Conservation (phyloP, 2,113 vertebrate species). For the Sphyrna mokarran region DNA sequence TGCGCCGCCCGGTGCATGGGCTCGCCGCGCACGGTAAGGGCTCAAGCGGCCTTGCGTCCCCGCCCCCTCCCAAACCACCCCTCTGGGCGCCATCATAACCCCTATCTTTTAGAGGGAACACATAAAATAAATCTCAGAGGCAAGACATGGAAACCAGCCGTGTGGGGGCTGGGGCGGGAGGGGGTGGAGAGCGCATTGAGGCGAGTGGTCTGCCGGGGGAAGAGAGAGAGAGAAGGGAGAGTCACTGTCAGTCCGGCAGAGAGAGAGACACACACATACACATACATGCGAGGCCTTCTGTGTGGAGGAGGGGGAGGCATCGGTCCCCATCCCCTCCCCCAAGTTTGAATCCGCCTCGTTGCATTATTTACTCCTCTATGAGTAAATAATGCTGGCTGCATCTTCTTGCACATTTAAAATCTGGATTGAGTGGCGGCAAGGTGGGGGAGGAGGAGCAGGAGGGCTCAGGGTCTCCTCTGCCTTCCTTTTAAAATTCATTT, state of each 20-base stretch:
- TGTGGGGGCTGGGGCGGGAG: no score
- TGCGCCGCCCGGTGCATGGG: conserved; percentile 13
- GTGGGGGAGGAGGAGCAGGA: no score
- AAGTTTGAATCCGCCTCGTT: not conserved
- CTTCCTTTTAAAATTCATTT: no score
- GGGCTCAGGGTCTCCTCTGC: no score
- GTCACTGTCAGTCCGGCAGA: conserved; percentile 4
- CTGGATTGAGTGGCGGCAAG: not conserved
- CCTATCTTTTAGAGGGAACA: no score
- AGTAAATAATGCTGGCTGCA: not conserved
- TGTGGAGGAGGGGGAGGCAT: not conserved
- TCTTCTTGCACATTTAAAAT: not conserved
- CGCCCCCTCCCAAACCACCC: not conserved
- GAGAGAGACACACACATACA: not conserved
- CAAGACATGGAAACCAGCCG: not conserved
- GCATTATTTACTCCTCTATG: not conserved
- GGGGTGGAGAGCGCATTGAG: not conserved
- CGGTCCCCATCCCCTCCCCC: not conserved
- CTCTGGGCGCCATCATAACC: not conserved
- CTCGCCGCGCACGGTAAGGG: not conserved
- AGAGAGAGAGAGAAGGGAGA: not conserved
- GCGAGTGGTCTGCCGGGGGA: not conserved
- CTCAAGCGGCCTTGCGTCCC: no score
- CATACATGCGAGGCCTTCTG: not conserved
- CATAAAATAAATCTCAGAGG: not conserved